Percentiles rank a stretch among this genome's conserved stretches.
Conservation (phyloP, 2,888 invertebrate genomes). For the Pelosia muscerda region DNA sequence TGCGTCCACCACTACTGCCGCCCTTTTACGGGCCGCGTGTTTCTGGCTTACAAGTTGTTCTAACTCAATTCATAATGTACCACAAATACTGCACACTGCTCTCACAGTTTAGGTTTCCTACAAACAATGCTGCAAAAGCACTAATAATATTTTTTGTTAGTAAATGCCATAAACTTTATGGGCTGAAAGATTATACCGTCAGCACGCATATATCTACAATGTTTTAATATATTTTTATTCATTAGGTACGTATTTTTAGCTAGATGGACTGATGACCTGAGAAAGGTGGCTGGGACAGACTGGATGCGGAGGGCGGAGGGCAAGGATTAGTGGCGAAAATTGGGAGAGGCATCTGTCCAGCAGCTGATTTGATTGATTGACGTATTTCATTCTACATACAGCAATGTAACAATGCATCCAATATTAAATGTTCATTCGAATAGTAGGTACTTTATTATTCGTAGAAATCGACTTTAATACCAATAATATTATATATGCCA, state of each 20-base stretch:
- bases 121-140: constrained; percentile 43
- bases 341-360: too few species aligned
- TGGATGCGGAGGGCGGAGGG: too few species aligned
- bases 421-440: constrained; percentile 61
- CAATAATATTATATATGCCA: too few species aligned
- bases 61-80: constrained; percentile 81
- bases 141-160: constrained; percentile 47
- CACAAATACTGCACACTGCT: constrained; percentile 57
- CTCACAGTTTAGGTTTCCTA: constrained; percentile 69
- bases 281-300: too few species aligned
- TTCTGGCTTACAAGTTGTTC: constrained; percentile 69
- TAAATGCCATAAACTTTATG: constrained; percentile 47
- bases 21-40: constrained; percentile 64
- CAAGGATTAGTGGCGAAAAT: too few species aligned
- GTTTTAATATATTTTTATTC: constrained; percentile 38
- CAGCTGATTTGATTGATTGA: too few species aligned
- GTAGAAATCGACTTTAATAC: constrained; percentile 63
- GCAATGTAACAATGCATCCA: constrained; percentile 48
- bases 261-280: too few species aligned
- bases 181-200: constrained; percentile 44
- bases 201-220: constrained; percentile 31
- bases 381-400: constrained; percentile 39
- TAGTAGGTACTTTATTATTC: constrained; percentile 67
- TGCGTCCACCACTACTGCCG: constrained; percentile 53
- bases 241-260: too few species aligned